Evolutionary conservation across 2,797 vertebrate genomes (phyloP).

Genomic region (Mionectes olivaceus): DNA sequence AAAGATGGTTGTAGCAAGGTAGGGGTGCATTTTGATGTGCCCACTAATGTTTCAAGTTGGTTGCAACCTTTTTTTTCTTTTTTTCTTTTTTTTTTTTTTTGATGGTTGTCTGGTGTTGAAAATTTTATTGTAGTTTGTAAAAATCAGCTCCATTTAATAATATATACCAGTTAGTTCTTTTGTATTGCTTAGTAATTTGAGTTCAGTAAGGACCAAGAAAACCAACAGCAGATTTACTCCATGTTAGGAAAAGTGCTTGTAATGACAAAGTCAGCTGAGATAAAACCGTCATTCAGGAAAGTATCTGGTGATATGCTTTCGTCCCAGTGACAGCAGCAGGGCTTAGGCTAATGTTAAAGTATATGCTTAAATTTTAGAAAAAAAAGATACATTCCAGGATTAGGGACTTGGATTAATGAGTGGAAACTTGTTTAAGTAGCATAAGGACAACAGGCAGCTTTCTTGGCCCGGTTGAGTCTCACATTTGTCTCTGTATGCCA

Average conservation of each 20-base stretch:
- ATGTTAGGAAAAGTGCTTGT: not conserved
- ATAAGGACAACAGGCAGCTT: not conserved
- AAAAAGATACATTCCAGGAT: not conserved
- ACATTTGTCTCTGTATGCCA: not conserved
- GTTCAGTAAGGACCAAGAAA: not conserved
- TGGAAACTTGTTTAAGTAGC: not conserved
- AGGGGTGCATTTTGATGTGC: not conserved
- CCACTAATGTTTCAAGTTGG: not conserved
- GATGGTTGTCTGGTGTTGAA: not conserved
- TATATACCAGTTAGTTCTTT: not conserved
- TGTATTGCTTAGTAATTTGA: not conserved
- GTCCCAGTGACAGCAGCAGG: not conserved
- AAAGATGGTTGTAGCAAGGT: not conserved
- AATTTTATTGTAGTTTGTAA: not conserved
- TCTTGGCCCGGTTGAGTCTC: not conserved
- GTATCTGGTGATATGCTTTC: not conserved
- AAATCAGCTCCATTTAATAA: not conserved
- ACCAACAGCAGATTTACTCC: not conserved
- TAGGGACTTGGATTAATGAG: not conserved
- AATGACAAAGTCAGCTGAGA: not conserved
- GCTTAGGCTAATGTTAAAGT: not conserved
- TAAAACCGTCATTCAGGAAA: not conserved
- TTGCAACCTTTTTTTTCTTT: not conserved
- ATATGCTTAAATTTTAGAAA: not conserved
- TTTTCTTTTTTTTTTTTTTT: not conserved